Evolutionary conservation across 2,113 vertebrate species (phyloP), one percentile per base, ranked within the genome.

Genomic region (Prionailurus bengalensis): DNA sequence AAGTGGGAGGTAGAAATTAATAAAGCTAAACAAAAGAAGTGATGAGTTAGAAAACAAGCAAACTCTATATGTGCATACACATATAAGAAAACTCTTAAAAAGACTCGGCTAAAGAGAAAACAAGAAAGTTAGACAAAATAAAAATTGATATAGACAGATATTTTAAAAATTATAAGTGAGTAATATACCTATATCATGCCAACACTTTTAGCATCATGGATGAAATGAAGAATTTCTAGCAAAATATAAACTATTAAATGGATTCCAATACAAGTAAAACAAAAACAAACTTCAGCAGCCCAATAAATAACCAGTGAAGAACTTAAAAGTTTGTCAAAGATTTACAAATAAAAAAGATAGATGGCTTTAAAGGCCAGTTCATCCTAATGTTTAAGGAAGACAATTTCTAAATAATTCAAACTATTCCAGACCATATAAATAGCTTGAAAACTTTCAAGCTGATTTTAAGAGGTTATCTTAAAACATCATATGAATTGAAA

Each of bases 1-100:
- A 94, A 91, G 27, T 33, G 91, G 48, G 19, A 83, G 36, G 21
- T 51, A 74, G 5, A 92, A 86, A 92, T 66, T 87, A 95, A 36
- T 91, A 88, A 94, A 51, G 55, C 3, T 74, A 90, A 82, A 55
- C 9, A 45, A 27, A 79, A 79, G 89, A 89, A 86, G 12, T 88
- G 74, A 65, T 53, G 8, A 91, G 12, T 63, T 88, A 85, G 21
- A 53, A 65, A 82, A 74, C 5, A 39, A 71, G 31, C 27, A 61
- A 71, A 53, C 53, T 89, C 63, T 39, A 15, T 27, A 55, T 10
- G 45, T 4, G 58, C 8, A 83, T 17, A 78, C 1, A 58, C 10
- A 65, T 9, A 70, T 11, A 84, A 70, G 23, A 78, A 96, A 92
- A 76, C 16, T 8, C 17, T 61, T 45, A 79, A 23, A 14, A 93